Evolutionary conservation across 2,888 invertebrate species (phyloP).

Genomic region (Nephrocerus scutellatus): DNA sequence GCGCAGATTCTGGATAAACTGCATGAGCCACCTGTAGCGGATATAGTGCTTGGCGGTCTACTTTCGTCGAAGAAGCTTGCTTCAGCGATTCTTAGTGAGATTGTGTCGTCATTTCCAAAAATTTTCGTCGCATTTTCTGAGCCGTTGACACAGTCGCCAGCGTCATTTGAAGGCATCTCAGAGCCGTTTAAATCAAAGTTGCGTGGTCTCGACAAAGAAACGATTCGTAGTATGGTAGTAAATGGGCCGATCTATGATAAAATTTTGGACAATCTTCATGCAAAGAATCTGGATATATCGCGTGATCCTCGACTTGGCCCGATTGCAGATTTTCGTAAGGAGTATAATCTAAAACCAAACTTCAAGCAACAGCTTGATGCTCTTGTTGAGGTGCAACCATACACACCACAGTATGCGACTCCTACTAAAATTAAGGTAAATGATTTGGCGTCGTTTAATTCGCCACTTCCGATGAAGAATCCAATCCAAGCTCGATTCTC

Average conservation of each 20-base stretch:
- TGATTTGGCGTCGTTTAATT: slow-evolving; percentile 33
- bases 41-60: slow-evolving; percentile 31
- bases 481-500: slow-evolving; percentile 34
- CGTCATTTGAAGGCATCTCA: slow-evolving; percentile 28
- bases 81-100: slow-evolving; percentile 28
- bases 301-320: slow-evolving; percentile 55
- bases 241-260: slow-evolving; percentile 56
- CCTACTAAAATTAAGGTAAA: slow-evolving; percentile 22
- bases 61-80: slow-evolving; percentile 34
- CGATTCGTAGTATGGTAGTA: slow-evolving; percentile 54
- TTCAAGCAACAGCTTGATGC: slow-evolving; percentile 53
- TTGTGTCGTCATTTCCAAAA: slow-evolving; percentile 27
- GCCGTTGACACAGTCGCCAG: slow-evolving; percentile 30
- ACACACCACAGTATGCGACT: slow-evolving; percentile 21
- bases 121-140: slow-evolving; percentile 39
- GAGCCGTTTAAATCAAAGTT: slow-evolving; percentile 47
- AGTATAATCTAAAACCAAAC: slow-evolving; percentile 52
- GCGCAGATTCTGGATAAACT: slow-evolving; percentile 25
- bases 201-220: slow-evolving; percentile 52
- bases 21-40: slow-evolving; percentile 28
- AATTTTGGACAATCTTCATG: slow-evolving; percentile 51
- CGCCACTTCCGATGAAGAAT: slow-evolving; percentile 39
- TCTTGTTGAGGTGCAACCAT: slow-evolving; percentile 34
- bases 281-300: slow-evolving; percentile 51
- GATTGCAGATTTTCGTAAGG: slow-evolving; percentile 54